phyloP scores from a whole-genome alignment of 2,113 vertebrate genomes.

The Calypte anna region DNA sequence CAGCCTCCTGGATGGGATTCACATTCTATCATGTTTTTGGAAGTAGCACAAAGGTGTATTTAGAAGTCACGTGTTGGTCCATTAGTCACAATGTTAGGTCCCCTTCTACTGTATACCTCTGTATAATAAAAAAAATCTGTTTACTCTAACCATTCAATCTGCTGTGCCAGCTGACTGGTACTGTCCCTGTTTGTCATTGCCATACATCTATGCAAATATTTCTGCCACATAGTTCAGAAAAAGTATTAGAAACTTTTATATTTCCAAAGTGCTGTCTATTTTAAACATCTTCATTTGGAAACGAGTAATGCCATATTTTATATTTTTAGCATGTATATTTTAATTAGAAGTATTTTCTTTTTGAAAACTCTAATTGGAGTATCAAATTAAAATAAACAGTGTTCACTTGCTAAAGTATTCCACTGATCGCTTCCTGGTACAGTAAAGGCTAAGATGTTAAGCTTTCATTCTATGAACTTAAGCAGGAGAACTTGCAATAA shows the following conservation, averaged over 20 bases:
- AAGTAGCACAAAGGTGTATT: background rate
- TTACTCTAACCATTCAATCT: background rate
- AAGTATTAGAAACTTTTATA: background rate
- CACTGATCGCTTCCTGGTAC: constrained; percentile 14
- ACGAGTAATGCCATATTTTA: background rate
- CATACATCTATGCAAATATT: background rate
- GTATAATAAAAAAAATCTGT: background rate
- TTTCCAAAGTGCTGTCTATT: background rate
- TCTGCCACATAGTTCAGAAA: background rate
- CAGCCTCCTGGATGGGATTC: background rate
- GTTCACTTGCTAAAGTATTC: background rate
- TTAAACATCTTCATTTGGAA: background rate
- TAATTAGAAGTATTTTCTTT: constrained; percentile 42
- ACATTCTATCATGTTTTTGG: background rate
- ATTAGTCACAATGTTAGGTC: background rate
- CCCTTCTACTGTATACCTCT: background rate
- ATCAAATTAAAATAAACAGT: constrained; percentile 37
- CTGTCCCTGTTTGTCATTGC: background rate
- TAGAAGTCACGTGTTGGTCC: background rate
- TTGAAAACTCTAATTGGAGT: constrained; percentile 22
- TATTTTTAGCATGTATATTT: constrained; percentile 18
- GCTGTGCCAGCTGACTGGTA: background rate
- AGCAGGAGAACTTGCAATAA: background rate
- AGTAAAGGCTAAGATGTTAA: background rate
- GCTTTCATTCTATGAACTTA: background rate